Base-by-base conservation (phyloP, 2,888 invertebrate genomes). In the Diarsia brunnea region DNA sequence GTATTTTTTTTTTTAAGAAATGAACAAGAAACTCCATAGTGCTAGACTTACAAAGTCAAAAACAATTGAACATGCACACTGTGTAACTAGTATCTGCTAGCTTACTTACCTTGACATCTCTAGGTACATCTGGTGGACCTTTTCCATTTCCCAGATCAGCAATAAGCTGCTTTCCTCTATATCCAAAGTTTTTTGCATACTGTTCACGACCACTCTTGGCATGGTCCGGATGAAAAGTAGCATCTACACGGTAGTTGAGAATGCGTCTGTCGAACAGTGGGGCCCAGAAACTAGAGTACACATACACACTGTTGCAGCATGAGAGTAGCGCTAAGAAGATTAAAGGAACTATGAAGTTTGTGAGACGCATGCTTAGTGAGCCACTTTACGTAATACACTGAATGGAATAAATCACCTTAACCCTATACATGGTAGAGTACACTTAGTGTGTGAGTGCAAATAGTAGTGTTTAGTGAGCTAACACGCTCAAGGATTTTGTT, bases 211-310 rank as follows among this genome's bases (percentile, higher is more conserved):
- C 88, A 4, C 76, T 88, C 69, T 81, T 90, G 0, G 93, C 96
- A 0, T 88, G 89, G 0, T 91, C 89, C 0, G 94, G 93, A 21
- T 93, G 88, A 79, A 96, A 95, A 2, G 88, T 84, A 0, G 90
- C 87, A 49, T 95, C 95, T 10, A 96, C 94, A 10, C 92, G 87
- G 73, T 95, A 96, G 78, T 94, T 93, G 11, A 96, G 84, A 67
- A 95, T 92, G 31, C 90, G 90, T 0, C 93, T 92, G 79, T 95
- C 92, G 55, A 91, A 93, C 51, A 96, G 81, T 14, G 96, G 95
- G 68, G 94, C 95, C 94, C 94, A 96, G 88, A 96, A 96, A 90
- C 94, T 95, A 0, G 96, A 96, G 84, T 92, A 93, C 5, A 94
- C 75, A 21, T 86, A 84, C 19, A 88, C 89, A 68, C 90, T 84